Base-by-base conservation (phyloP, 2,888 invertebrate genomes). In the Tenthredo scrophulariae region DNA sequence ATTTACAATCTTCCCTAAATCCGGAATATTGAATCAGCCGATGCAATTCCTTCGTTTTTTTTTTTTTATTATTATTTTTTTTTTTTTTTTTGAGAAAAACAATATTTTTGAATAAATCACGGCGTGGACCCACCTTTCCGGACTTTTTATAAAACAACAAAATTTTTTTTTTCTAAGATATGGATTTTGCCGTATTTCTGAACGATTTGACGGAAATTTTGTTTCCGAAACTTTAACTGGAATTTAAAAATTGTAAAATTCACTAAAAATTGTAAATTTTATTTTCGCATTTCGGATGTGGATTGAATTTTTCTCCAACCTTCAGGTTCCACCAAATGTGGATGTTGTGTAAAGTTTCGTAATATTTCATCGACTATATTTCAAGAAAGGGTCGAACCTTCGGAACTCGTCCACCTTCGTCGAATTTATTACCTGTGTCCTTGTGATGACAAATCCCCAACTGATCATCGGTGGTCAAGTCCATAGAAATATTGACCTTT, bases 341-440 rank as follows among this genome's bases (percentile, higher is more conserved):
- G 7, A 54, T 54, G 7, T n/a, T 54, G n/a, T n/a, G 1, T 54
- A n/a, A n/a, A 54, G 2, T 54, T 54, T 54, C n/a, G 7, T 2
- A n/a, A 54, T 54, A 7, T 54, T 54, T 54, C n/a, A 7, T 54
- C n/a, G 1, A 54, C 54, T 50, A 54, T n/a, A n/a, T 54, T n/a
- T 18, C 2, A 18, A 54, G 54, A n/a, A 54, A 50, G 15, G 5
- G 54, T 54, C n/a, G 54, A 54, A n/a, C 54, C n/a, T 54, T 54
- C n/a, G 54, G 54, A n/a, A 54, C 54, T 54, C n/a, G n/a, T 54
- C n/a, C 54, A 54, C n/a, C n/a, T 54, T 54, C 54, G n/a, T 54
- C 54, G 54, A 54, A 6, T 54, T 7, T n/a, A n/a, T n/a, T 54
- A 7, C n/a, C 54, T 54, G 6, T 54, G 54, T 54, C 54, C n/a